Conservation (phyloP, 2,888 invertebrate species). For the Xestia rhomboidea region DNA sequence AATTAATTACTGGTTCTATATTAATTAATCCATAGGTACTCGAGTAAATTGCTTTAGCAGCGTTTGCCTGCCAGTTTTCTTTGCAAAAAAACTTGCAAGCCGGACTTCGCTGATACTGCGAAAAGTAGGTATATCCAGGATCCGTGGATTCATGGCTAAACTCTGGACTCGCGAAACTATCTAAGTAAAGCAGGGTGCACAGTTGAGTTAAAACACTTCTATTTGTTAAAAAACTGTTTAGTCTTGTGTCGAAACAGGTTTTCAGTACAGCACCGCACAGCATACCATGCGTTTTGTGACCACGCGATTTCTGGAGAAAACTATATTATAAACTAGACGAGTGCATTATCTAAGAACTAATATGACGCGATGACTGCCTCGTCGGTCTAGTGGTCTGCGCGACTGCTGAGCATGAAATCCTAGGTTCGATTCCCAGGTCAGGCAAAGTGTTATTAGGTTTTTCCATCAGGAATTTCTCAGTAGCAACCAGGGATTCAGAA, state of each 20-base stretch:
- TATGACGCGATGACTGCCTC: no score
- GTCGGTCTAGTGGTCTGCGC: no score
- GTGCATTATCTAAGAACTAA: no score
- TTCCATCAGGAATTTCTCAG: no score
- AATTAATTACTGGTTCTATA: slow-evolving; percentile 6
- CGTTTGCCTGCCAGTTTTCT: slow-evolving; percentile 25
- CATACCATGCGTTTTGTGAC: neutral
- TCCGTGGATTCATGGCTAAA: slow-evolving; percentile 7
- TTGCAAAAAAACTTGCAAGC: slow-evolving; percentile 2
- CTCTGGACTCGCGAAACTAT: neutral
- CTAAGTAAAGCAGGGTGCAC: neutral
- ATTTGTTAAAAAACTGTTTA: neutral
- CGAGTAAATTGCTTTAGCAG: slow-evolving; percentile 18
- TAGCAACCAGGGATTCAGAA: no score
- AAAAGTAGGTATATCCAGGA: neutral
- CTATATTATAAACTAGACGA: no score
- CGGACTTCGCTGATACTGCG: neutral
- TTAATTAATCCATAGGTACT: slow-evolving; percentile 28
- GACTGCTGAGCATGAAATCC: no score
- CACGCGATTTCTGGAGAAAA: no score
- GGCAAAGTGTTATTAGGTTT: no score
- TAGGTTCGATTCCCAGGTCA: no score
- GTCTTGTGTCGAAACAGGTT: neutral
- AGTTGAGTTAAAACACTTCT: neutral
- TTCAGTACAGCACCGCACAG: neutral